Evolutionary conservation across 2,113 vertebrate species (phyloP), one percentile per base, ranked within the genome.

Genomic region (Vanacampus margaritifer): DNA sequence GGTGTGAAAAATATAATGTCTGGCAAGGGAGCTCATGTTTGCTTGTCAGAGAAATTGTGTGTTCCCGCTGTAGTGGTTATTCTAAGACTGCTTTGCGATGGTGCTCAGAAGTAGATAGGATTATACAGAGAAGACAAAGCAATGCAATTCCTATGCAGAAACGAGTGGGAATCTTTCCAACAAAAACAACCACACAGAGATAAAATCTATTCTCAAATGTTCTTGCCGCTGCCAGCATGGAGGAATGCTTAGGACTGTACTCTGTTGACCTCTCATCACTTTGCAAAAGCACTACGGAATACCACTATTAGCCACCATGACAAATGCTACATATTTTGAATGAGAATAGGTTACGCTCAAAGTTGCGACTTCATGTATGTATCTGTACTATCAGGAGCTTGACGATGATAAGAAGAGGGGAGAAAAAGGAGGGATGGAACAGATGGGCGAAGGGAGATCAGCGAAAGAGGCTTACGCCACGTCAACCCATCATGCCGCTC

Each of bases 401-500:
- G 53, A 65, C 16, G 41, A 56, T 39, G 60, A 65, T 50, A 51
- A 72, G 70, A 72, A 54, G 46, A 68, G 69, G 69, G 53, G 64
- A 65, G 62, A 67, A 63, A 71, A 81, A 64, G 76, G 73, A 77
- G 75, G 79, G 77, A 84, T 79, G 73, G 76, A 89, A 82, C 90
- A 90, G 89, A 90, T 91, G 90, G 89, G 89, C 76, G 53, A 83
- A 75, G 73, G 80, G 82, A 88, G 89, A 89, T 90, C 88, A 90
- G 79, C 41, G 53, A 91, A 92, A 91, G 91, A 90, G 90, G 91
- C 92, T 93, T 91, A 93, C 67, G 71, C 79, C 83, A 83, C 87
- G 85, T 88, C 90, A 90, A 89, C 89, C 86, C 85, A 89, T 89
- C 90, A 90, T 80, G 75, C 71, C 77, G 79, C 84, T 86, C 83